A percentile compares a stretch with the other conserved stretches of the same genome.
Evolutionary conservation across 2,113 vertebrate species (phyloP).

Genomic region (Takifugu flavidus): DNA sequence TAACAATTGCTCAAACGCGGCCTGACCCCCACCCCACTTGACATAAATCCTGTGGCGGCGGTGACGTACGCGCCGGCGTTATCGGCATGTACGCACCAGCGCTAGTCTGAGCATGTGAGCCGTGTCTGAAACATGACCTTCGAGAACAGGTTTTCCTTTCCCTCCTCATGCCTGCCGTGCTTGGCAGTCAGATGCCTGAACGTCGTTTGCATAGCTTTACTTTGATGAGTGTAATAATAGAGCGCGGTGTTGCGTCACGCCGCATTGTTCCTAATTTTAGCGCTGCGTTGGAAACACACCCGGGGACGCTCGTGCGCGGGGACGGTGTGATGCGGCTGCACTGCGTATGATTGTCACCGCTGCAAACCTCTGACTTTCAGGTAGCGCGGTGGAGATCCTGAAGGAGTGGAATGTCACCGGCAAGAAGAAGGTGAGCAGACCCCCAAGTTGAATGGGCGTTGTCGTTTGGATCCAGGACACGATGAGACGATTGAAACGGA

Average conservation of each 20-base stretch:
- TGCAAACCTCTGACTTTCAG: constrained; percentile 60
- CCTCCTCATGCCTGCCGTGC: constrained; percentile 1
- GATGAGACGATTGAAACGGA: background rate
- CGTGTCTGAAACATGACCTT: too few species aligned
- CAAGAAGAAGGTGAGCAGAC: constrained; percentile 87
- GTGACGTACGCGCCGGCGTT: too few species aligned
- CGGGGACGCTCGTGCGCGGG: constrained; percentile 4
- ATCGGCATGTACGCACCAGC: too few species aligned
- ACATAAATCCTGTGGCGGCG: too few species aligned
- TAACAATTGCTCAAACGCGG: background rate
- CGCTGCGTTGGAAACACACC: background rate
- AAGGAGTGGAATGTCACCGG: constrained; percentile 95
- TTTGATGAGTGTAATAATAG: constrained; percentile 42
- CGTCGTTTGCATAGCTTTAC: constrained; percentile 20
- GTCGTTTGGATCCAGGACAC: too few species aligned
- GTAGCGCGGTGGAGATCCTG: constrained; percentile 88
- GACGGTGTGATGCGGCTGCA: background rate
- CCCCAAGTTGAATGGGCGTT: too few species aligned
- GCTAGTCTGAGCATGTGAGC: too few species aligned
- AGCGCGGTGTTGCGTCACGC: constrained; percentile 27
- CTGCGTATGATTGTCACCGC: background rate
- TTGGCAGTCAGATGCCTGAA: constrained; percentile 11
- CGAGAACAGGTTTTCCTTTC: background rate
- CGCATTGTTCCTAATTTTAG: constrained; percentile 35
- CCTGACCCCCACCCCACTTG: background rate